Evolutionary conservation across 2,113 vertebrate genomes (phyloP).

Genomic region (Sphyrna mokarran): DNA sequence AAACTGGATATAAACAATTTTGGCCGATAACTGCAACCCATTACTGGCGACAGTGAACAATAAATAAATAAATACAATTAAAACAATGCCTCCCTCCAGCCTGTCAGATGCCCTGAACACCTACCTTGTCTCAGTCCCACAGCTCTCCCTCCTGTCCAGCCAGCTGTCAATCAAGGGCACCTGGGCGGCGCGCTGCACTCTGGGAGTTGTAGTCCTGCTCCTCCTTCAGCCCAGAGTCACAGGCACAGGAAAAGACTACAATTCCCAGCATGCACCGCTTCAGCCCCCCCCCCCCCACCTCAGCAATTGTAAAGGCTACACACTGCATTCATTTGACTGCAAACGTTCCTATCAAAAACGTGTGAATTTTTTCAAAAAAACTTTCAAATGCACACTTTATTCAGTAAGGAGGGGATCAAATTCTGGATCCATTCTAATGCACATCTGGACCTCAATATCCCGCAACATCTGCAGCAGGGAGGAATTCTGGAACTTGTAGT

Average conservation of each 20-base stretch:
- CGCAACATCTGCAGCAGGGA: not conserved
- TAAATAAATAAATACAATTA: not conserved
- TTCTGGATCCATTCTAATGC: not conserved
- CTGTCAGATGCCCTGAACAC: not conserved
- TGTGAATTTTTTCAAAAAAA: not conserved
- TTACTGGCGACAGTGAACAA: no score
- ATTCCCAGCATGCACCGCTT: not conserved
- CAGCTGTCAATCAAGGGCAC: constrained; percentile 26
- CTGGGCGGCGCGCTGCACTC: not conserved
- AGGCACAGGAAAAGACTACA: not conserved
- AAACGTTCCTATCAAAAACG: not conserved
- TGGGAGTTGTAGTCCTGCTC: constrained; percentile 10
- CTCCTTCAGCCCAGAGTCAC: not conserved
- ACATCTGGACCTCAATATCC: not conserved
- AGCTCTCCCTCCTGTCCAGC: not conserved
- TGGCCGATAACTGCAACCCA: not conserved
- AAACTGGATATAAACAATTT: not conserved
- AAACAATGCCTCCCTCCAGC: not conserved
- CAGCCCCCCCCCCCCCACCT: not conserved
- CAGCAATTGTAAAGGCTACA: not conserved
- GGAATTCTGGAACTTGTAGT: constrained; percentile 16
- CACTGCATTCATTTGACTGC: not conserved
- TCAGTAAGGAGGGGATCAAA: not conserved
- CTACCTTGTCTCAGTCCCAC: not conserved
- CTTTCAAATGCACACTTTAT: not conserved